phyloP scores from a whole-genome alignment of 2,888 invertebrate species.

The Luperina nickerlii region DNA sequence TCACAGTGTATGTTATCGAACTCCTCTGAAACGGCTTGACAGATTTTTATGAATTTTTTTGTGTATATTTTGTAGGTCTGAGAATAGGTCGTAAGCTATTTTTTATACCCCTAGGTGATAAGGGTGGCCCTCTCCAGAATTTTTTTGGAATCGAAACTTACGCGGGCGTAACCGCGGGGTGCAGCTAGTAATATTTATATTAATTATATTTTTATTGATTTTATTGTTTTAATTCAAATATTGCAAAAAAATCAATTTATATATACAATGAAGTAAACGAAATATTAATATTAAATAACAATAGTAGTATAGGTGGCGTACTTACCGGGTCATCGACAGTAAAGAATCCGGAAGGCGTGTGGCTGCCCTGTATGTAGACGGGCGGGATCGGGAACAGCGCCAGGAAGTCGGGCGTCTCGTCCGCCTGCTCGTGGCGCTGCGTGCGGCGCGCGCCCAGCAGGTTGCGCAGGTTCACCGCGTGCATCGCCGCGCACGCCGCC shows the following conservation, averaged over 20 bases:
- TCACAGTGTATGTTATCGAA: too few species aligned
- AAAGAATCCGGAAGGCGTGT: constrained; percentile 99
- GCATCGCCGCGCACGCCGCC: constrained; percentile 98
- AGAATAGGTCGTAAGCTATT: too few species aligned
- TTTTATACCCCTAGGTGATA: too few species aligned
- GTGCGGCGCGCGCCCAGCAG: constrained; percentile 98
- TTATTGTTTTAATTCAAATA: not conserved
- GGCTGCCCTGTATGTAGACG: constrained; percentile 99
- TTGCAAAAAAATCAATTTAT: not conserved
- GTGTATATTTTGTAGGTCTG: too few species aligned
- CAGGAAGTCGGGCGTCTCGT: constrained; percentile 99
- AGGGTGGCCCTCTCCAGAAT: too few species aligned
- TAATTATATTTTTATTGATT: too few species aligned
- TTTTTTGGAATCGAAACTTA: too few species aligned
- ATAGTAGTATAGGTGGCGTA: not conserved
- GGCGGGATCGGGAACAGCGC: constrained; percentile 97
- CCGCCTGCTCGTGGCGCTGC: constrained; percentile 98
- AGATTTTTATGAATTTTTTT: too few species aligned
- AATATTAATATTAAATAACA: not conserved
- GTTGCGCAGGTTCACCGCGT: constrained; percentile 99
- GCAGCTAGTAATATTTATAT: not conserved
- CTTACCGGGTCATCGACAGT: constrained; percentile 95
- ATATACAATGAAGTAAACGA: not conserved
- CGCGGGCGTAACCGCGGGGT: too few species aligned
- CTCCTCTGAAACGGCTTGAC: too few species aligned